Conservation (phyloP, 2,888 invertebrate species). For the Ditula angustiorana region DNA sequence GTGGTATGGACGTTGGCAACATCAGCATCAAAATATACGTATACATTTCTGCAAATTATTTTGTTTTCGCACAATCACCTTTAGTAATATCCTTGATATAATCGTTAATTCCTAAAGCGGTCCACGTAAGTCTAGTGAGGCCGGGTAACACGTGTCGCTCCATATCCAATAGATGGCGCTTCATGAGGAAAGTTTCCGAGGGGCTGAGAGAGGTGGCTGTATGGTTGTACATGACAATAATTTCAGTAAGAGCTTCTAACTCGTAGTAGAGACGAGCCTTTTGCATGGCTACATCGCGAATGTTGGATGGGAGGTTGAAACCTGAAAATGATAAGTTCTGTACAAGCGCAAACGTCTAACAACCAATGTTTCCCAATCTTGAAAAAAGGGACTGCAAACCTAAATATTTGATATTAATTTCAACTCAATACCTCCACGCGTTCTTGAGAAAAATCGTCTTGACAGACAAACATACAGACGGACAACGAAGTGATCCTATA, state of each 20-base stretch:
- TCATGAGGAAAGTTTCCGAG: conserved; percentile 90
- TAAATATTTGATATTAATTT: too few relatives aligned
- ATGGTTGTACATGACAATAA: conserved; percentile 88
- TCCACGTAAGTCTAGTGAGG: conserved; percentile 93
- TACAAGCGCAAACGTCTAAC: too few relatives aligned
- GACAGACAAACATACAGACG: too few relatives aligned
- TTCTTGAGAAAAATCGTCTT: too few relatives aligned
- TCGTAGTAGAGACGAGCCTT: conserved; percentile 88
- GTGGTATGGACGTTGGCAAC: conserved; percentile 46
- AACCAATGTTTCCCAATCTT: too few relatives aligned
- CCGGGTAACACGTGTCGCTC: conserved; percentile 93
- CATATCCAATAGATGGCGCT: conserved; percentile 88
- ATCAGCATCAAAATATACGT: background rate
- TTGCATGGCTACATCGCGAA: conserved; percentile 86
- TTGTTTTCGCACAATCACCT: conserved; percentile 52
- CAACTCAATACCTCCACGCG: too few relatives aligned
- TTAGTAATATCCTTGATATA: conserved; percentile 85
- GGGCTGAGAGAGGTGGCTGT: conserved; percentile 87
- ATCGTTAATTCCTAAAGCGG: conserved; percentile 91
- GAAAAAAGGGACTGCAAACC: too few relatives aligned
- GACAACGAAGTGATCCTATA: too few relatives aligned
- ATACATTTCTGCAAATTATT: background rate
- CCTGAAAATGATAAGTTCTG: conserved; percentile 51
- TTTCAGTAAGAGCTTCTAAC: conserved; percentile 85
- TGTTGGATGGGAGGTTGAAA: conserved; percentile 73